Conservation (phyloP, 2,888 invertebrate species). For the Tipula confusa region DNA sequence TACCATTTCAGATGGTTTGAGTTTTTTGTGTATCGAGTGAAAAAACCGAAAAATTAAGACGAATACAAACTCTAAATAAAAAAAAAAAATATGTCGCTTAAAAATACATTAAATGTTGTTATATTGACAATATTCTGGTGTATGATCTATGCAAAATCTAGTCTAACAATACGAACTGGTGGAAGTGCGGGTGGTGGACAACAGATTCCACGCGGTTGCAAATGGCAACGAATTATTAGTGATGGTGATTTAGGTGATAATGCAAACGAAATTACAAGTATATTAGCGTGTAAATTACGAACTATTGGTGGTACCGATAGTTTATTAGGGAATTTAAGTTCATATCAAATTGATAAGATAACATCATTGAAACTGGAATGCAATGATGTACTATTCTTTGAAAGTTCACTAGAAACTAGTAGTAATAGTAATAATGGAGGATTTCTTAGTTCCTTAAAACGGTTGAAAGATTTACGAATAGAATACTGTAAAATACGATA, state of each 20-base stretch:
- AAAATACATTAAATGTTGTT: not conserved
- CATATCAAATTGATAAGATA: slow-evolving; percentile 63
- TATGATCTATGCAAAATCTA: slow-evolving; percentile 1
- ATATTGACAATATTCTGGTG: slow-evolving; percentile 12
- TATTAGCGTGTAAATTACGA: slow-evolving; percentile 65
- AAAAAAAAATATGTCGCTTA: not conserved
- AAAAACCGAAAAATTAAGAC: no score
- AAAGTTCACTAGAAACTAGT: slow-evolving; percentile 60
- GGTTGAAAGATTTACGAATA: slow-evolving; percentile 74
- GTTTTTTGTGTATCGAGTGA: slow-evolving; percentile 21
- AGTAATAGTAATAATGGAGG: slow-evolving; percentile 42
- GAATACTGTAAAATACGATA: slow-evolving; percentile 74
- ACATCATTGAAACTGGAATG: slow-evolving; percentile 66
- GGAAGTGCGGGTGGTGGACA: not conserved
- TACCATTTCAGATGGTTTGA: not conserved
- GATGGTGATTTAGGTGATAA: slow-evolving; percentile 34
- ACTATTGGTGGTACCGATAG: slow-evolving; percentile 66
- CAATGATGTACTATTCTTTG: slow-evolving; percentile 69
- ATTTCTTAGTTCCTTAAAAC: slow-evolving; percentile 59
- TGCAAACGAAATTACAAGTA: slow-evolving; percentile 53
- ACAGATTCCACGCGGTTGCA: slow-evolving; percentile 66
- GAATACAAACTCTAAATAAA: not conserved
- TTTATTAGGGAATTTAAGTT: slow-evolving; percentile 64
- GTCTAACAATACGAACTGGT: not conserved
- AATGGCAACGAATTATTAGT: slow-evolving; percentile 58